Conservation (phyloP, 2,888 invertebrate genomes). For the Rotaria magnacalcarata region DNA sequence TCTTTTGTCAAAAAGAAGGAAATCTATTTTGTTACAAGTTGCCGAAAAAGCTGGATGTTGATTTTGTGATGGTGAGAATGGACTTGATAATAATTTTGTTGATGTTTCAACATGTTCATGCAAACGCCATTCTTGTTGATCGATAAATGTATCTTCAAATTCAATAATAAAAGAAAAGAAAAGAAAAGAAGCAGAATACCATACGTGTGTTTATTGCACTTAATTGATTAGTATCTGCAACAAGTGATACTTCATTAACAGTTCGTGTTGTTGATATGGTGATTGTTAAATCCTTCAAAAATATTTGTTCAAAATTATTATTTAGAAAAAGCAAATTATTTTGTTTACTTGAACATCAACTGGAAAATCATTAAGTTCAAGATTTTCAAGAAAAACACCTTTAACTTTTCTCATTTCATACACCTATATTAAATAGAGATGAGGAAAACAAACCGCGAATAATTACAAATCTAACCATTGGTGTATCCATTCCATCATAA, state of each 20-base stretch:
- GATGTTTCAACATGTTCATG: conserved; percentile 55
- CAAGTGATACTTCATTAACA: conserved; percentile 39
- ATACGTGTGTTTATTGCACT: conserved; percentile 40
- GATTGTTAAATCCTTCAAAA: conserved; percentile 49
- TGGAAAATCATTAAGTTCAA: conserved; percentile 57
- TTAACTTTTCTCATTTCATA: conserved; percentile 50
- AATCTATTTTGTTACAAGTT: background rate
- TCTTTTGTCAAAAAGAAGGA: background rate
- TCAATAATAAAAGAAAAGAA: no score
- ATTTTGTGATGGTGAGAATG: conserved; percentile 35
- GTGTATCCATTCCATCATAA: background rate
- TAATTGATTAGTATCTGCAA: conserved; percentile 36
- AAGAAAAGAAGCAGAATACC: background rate
- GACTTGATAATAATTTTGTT: conserved; percentile 34
- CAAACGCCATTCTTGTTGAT: conserved; percentile 57
- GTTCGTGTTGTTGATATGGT: conserved; percentile 50
- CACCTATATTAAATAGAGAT: no score
- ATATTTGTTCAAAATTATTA: no score
- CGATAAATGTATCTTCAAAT: conserved; percentile 44
- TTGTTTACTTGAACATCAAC: conserved; percentile 56
- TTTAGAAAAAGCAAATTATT: background rate
- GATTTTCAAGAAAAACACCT: conserved; percentile 56
- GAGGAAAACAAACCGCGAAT: no score
- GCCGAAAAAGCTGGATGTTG: conserved; percentile 36
- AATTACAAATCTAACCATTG: background rate